Base-by-base conservation (phyloP, 2,888 invertebrate genomes). In the Anthoptus insignis region DNA sequence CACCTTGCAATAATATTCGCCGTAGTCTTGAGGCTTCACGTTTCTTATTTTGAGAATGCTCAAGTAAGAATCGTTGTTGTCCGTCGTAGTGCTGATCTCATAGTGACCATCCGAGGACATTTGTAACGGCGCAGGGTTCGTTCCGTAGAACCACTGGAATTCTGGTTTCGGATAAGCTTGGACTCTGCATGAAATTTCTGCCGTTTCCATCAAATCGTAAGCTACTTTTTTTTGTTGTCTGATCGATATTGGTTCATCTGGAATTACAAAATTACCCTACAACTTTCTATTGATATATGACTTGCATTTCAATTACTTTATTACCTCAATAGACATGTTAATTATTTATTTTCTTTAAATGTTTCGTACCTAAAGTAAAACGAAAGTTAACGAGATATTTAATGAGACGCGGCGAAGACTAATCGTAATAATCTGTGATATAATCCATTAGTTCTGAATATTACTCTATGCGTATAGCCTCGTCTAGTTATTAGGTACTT, bases 151-250 rank as follows among this genome's bases (percentile, higher is more conserved):
- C 98, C 98, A 99, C 78, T 98, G 97, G 87, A 98, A 98, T 81
- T 97, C 97, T 0, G 98, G 98, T 78, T 97, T 97, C 0, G 98
- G 98, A 86, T 97, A 98, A 0, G 98, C 98, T 81, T 98, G 97
- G 13, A 98, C 98, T 80, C 96, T 96, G 86, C 98, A 98, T 0
- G 96, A 95, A 22, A 99, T 97, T 84, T 97, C 97, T 0, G 98
- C 98, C 0, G 96, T 96, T 86, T 98, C 98, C 66, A 96, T 94
- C 6, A 97, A 87, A 81, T 98, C 98, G 80, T 96, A 98, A 0
- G 98, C 98, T 0, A 98, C 98, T 89, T 97, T 97, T 79, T 96
- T 96, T 84, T 97, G 97, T 78, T 97, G 96, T 82, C 97, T 97
- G 37, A 98, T 94, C 27, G 97, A 95, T 74, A 98, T 97, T 1